Conservation (phyloP, 2,113 vertebrate genomes). For the Protobothrops flavoviridis region DNA sequence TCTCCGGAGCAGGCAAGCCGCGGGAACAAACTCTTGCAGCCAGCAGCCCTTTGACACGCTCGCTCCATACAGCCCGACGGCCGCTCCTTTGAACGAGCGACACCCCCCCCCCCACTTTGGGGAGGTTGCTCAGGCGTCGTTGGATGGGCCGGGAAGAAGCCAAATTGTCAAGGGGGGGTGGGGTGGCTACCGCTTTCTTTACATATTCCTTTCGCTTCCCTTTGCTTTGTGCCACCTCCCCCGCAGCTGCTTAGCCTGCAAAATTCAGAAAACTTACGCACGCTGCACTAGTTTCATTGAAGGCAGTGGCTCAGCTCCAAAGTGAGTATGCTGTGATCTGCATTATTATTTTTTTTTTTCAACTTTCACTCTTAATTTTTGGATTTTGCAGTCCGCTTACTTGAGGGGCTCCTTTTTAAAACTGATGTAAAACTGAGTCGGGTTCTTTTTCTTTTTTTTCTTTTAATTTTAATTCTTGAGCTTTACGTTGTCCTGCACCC, state of each 20-base stretch:
- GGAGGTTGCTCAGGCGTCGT: not conserved
- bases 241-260: not conserved
- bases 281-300: not conserved
- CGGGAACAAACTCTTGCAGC: not conserved
- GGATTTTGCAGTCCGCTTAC: not conserved
- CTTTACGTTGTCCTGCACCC: not conserved
- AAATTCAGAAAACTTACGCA: not conserved
- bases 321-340: not conserved
- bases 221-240: not conserved
- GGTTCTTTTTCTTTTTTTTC: not conserved
- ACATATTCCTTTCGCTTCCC: not conserved
- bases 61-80: not conserved
- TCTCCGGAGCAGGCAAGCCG: not conserved
- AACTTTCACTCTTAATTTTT: not conserved
- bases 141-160: not conserved
- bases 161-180: not conserved
- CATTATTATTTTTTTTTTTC: not conserved
- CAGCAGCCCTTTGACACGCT: not conserved
- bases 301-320: not conserved
- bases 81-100: not conserved
- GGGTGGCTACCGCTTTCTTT: not conserved
- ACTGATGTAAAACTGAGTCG: not conserved
- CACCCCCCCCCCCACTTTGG: not conserved
- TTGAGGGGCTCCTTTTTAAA: not conserved
- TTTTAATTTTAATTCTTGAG: not conserved